phyloP scores from a whole-genome alignment of 2,888 invertebrate species.

The Escarpia spicata region DNA sequence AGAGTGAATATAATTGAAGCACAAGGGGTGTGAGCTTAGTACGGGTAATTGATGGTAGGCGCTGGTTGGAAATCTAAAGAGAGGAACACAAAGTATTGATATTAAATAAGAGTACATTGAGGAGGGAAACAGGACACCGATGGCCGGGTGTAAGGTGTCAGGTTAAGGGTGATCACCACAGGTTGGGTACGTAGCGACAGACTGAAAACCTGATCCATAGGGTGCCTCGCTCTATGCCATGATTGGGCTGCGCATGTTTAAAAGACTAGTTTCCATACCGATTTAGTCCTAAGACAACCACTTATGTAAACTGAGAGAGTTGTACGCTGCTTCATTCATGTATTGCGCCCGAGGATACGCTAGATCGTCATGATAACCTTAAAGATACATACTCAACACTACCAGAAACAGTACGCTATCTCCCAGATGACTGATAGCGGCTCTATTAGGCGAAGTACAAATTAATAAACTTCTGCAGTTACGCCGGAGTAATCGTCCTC shows the following conservation, averaged over 20 bases:
- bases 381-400: neutral
- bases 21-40: neutral
- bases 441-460: constrained; percentile 16
- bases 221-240: neutral
- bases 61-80: neutral
- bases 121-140: neutral
- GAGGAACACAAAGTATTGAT: neutral
- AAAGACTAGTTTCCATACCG: neutral
- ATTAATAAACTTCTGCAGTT: neutral
- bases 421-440: neutral
- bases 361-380: neutral
- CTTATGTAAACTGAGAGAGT: neutral
- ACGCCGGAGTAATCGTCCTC: neutral
- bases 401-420: neutral
- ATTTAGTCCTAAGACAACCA: neutral
- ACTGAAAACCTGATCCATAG: neutral
- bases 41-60: neutral
- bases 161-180: neutral
- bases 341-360: neutral
- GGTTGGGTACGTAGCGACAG: neutral
- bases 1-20: neutral
- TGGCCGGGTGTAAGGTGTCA: neutral
- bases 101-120: neutral
- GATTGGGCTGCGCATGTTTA: neutral
- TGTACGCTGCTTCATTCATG: neutral